Evolutionary conservation across 2,888 invertebrate species (phyloP), one percentile per base, ranked within the genome.

Genomic region (Aplocera efformata): DNA sequence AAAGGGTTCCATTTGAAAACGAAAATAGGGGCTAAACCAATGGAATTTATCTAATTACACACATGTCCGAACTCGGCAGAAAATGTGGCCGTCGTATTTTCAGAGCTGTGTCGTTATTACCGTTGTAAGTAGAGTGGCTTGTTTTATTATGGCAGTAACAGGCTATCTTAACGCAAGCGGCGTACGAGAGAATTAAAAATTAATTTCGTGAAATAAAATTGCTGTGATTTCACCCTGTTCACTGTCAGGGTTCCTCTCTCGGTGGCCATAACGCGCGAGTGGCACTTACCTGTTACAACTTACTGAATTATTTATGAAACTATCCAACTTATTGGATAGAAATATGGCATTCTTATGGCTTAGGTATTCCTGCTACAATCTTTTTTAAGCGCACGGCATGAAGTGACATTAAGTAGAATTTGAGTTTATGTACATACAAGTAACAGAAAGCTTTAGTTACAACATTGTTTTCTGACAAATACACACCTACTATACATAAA

Each of bases 271-370:
- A 83, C 73, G 67, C 64, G 70, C 58, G 70, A 82, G 72, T 77
- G 72, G 79, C 84, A 81, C 84, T 86, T 86, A 85, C 82, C 78
- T 75, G 83, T 82, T 82, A 83, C 82, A 79, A 72, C 76, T 75
- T 72, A 69, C 71, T 85, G 82, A 84, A 88, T 85, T 80, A 84
- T 88, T 85, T 81, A 88, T 81, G 65, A 74, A 72, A 83, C 80
- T 84, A 81, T 79, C 78, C 70, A 57, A 72, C 74, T 79, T 82
- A 82, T 81, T 81, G 79, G 82, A 83, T 82, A 79, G 79, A 77
- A 79, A 82, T 79, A 82, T 74, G 62, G 64, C 60, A 58, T 62
- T 63, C 56, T 58, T 55, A 54, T 44, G 56, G 60, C 61, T 68
- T 71, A n/a, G n/a, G n/a, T n/a, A 60, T 66, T 68, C 57, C 46